Evolutionary conservation across 2,113 vertebrate genomes (phyloP).

Genomic region (Cyanistes caeruleus): DNA sequence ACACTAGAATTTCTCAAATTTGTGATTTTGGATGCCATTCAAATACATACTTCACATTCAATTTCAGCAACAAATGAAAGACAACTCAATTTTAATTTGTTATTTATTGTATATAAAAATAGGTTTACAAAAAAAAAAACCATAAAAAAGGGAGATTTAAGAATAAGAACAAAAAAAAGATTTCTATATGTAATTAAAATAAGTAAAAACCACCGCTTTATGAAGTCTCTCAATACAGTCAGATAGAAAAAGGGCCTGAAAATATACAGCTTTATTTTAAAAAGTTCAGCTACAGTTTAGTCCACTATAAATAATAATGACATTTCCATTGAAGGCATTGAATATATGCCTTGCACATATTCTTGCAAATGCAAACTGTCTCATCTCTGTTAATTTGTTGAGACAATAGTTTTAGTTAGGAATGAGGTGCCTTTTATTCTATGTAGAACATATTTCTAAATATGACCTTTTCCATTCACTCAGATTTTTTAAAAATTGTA

Average conservation of each 20-base stretch:
- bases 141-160: not conserved
- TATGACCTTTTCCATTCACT: rapidly evolving
- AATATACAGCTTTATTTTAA: not conserved
- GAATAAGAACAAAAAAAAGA: not conserved
- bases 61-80: not conserved
- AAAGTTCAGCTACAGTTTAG: not conserved
- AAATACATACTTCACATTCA: not conserved
- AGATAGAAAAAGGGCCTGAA: not conserved
- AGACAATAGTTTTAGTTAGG: not conserved
- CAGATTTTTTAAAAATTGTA: not conserved
- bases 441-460: not conserved
- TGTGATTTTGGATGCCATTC: not conserved
- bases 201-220: not conserved
- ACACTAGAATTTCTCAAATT: not conserved
- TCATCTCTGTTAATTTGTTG: not conserved
- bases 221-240: not conserved
- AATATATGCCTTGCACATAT: not conserved
- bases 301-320: not conserved
- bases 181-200: not conserved
- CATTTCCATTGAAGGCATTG: not conserved
- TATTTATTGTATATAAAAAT: not conserved
- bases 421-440: rapidly evolving
- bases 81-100: not conserved
- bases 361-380: not conserved
- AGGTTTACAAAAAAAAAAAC: not conserved